phyloP scores from a whole-genome alignment of 2,888 invertebrate species.

The Clunio marinus region DNA sequence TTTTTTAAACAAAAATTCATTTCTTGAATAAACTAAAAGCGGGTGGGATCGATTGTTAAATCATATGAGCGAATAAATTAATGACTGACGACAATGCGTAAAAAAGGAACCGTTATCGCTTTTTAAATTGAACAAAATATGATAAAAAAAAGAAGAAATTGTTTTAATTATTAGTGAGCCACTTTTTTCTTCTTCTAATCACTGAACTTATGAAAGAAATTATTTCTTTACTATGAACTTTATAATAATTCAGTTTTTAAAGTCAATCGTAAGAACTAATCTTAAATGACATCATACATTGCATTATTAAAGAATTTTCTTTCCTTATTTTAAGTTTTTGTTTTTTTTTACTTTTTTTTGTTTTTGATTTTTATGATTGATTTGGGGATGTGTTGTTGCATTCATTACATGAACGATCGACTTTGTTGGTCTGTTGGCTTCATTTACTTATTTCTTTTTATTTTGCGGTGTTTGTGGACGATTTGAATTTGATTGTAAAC shows the following conservation, averaged over 20 bases:
- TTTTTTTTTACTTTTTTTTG: not conserved
- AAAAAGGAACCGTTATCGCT: not conserved
- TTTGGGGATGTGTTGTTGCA: not conserved
- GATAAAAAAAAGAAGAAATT: not conserved
- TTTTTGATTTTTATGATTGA: no score
- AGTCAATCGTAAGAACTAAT: not conserved
- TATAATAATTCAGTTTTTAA: not conserved
- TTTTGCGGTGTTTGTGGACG: slow-evolving; percentile 79
- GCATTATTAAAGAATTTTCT: slow-evolving; percentile 13
- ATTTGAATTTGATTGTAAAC: slow-evolving; percentile 67
- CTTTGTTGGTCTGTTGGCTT: not conserved
- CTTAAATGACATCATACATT: not conserved
- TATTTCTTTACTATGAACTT: not conserved
- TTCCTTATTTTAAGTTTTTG: not conserved
- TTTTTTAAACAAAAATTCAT: no score
- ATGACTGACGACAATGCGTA: not conserved
- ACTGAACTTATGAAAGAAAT: not conserved
- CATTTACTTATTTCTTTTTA: slow-evolving; percentile 29
- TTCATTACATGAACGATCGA: not conserved
- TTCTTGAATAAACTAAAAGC: not conserved
- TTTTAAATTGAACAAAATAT: not conserved
- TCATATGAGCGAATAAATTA: not conserved
- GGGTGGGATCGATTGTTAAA: slow-evolving; percentile 4
- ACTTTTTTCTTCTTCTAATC: no score
- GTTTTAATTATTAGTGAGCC: no score